Percentiles rank a stretch among this genome's conserved stretches.
Conservation (phyloP, 2,797 vertebrate species). For the Tauraco hartlaubi region DNA sequence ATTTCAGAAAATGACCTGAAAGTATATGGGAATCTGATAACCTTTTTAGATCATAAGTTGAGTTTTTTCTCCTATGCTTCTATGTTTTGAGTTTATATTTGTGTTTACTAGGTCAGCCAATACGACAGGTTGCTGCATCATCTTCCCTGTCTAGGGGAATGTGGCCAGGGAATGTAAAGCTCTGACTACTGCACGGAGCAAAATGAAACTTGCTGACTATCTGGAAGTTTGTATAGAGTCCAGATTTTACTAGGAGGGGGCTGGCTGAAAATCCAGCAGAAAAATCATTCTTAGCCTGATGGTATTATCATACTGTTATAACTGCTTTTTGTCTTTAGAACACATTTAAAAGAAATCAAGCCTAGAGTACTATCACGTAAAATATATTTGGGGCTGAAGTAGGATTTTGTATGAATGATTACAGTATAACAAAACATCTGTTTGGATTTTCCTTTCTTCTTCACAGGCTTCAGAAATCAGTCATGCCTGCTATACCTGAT, state of each 20-base stretch:
- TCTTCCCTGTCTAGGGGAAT: background rate
- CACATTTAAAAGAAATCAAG: background rate
- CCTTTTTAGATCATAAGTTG: background rate
- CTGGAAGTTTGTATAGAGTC: background rate
- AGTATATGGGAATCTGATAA: background rate
- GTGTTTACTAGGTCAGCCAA: background rate
- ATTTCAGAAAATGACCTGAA: background rate
- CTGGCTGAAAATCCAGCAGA: background rate
- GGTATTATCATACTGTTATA: background rate
- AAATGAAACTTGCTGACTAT: background rate
- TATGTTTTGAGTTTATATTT: background rate
- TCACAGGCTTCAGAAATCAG: constrained; percentile 72
- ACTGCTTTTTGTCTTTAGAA: background rate
- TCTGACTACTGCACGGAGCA: background rate
- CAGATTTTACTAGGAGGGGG: background rate
- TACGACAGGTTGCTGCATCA: background rate
- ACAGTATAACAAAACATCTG: accelerated
- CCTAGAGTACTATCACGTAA: background rate
- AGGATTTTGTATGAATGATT: background rate
- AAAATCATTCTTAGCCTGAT: background rate
- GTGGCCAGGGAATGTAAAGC: background rate
- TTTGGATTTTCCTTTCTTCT: background rate
- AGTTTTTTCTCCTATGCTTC: background rate
- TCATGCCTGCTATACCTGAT: constrained; percentile 82
- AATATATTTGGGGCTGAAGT: background rate